Base-by-base conservation (phyloP, 2,888 invertebrate genomes). In the Ariolimax columbianus region DNA sequence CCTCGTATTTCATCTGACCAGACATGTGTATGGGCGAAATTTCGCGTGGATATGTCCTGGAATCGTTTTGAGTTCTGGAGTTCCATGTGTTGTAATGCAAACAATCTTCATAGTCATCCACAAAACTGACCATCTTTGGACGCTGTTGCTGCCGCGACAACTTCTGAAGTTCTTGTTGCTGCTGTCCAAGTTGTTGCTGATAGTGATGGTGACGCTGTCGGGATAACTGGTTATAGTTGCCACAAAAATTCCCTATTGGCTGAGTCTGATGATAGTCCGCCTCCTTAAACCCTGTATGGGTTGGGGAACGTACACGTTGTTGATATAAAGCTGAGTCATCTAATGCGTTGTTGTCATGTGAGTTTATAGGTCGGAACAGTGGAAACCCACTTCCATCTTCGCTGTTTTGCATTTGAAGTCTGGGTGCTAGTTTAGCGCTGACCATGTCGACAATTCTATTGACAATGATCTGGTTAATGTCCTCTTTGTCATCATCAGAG, bases 401-500 rank as follows among this genome's bases (percentile, higher is more conserved):
- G 26, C 26, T 36, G 26, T 23, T 63, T 1, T 6, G 26, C 40
- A 33, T 43, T 6, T 63, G 59, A 40, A 79, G 63, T 30, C 43
- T 36, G 9, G 79, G 79, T 3, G 55, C 43, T 30, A 79, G 40
- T n/a, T 79, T 36, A 6, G 79, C 59, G 40, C 63, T 79, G 43
- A 79, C 79, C 79, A 79, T 79, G 43, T 79, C 79, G 2, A 79
- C 63, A 19, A 79, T 79, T 43, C n/a, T 63, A 14, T 66, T 66
- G 17, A 79, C 66, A 9, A 79, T 63, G 36, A 59, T 38, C 17
- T 73, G 73, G 17, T 73, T 73, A 14, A 73, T 73, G 11, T 73
- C 73, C 0, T 73, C 73, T 43, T 47, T 73, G 47, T 73, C 43
- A 43, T 43, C 47, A 3, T 43, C 43, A 14, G 73, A 73, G 0